Conservation (phyloP, 37 sponge, comb jelly and placozoan species). For the Chondrilla cf. caribensis region DNA sequence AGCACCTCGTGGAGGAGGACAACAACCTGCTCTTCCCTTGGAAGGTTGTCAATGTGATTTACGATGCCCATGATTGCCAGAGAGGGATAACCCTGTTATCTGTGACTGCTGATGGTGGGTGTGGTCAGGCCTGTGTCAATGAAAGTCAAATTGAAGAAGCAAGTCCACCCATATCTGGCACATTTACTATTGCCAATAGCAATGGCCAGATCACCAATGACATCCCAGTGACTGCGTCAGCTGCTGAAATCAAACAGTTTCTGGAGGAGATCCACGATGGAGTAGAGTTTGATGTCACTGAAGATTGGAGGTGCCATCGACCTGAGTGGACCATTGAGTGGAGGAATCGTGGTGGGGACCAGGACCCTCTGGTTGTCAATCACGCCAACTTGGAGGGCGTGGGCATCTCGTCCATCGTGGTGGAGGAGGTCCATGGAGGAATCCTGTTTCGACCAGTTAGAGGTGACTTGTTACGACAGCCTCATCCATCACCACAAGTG, state of each 20-base stretch:
- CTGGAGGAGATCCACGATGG: slow-evolving; percentile 25
- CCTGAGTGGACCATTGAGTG: slow-evolving; percentile 53
- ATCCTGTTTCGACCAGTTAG: slow-evolving; percentile 62
- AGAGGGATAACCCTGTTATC: slow-evolving; percentile 38
- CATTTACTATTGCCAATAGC: slow-evolving; percentile 33
- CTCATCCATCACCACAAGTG: slow-evolving; percentile 64
- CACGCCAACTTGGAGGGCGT: slow-evolving; percentile 27
- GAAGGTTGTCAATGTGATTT: background rate
- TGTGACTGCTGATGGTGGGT: slow-evolving; percentile 7
- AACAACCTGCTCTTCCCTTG: background rate
- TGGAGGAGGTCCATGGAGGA: slow-evolving; percentile 43
- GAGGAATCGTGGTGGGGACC: slow-evolving; percentile 54
- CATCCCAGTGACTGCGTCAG: slow-evolving; percentile 21
- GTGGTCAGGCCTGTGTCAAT: background rate
- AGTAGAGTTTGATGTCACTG: slow-evolving; percentile 34
- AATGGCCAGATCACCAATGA: background rate
- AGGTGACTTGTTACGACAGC: slow-evolving; percentile 77
- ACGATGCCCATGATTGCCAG: slow-evolving; percentile 48
- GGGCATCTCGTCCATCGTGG: slow-evolving; percentile 25
- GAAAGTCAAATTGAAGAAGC: background rate
- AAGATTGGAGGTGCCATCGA: slow-evolving; percentile 45
- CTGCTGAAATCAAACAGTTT: slow-evolving; percentile 14
- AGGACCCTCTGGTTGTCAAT: slow-evolving; percentile 21
- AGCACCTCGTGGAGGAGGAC: background rate
- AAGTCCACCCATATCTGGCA: slow-evolving; percentile 38